Percentiles rank a stretch among this genome's conserved stretches.
These are phyloP conservation scores for Babylonia areolata DNA, from an alignment of 1,140 invertebrate species.

Conservation along the genomic window DNA sequence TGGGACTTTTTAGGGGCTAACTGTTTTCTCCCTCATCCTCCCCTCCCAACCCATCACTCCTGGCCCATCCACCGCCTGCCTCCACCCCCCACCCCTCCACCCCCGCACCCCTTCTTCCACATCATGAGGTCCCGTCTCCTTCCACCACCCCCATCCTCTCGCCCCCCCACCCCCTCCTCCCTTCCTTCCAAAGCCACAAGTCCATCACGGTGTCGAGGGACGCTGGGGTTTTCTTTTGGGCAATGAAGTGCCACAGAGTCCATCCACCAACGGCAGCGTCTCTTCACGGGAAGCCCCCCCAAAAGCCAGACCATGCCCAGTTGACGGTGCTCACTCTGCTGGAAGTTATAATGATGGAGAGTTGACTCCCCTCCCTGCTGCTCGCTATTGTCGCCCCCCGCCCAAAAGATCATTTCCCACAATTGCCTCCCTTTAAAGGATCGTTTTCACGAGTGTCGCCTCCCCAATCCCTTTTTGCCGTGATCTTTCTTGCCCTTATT, in stretches of 20 bases:
- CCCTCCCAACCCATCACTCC: neutral
- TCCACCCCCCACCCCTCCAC: neutral
- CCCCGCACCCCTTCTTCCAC: neutral
- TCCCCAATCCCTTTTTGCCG: neutral
- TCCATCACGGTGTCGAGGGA: too few relatives aligned
- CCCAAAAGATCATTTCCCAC: constrained; percentile 11
- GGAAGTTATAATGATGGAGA: constrained; percentile 25
- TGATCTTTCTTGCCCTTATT: too few relatives aligned
- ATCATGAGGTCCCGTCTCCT: too few relatives aligned
- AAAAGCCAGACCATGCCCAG: constrained; percentile 1
- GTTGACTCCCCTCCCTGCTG: neutral
- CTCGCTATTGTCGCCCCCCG: neutral
- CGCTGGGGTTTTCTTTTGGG: too few relatives aligned
- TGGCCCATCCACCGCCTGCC: neutral
- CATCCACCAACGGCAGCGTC: neutral
- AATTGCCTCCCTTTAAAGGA: constrained; percentile 31
- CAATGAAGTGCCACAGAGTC: too few relatives aligned
- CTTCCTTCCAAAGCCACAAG: neutral
- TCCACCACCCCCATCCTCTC: too few relatives aligned
- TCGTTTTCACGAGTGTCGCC: neutral
- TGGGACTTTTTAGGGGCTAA: neutral
- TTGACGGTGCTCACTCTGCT: neutral
- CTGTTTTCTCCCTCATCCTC: neutral
- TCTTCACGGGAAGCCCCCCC: neutral
- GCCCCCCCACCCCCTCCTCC: neutral